Evolutionary conservation across 2,113 vertebrate genomes (phyloP), one percentile per base, ranked within the genome.

Genomic region (Trachemys scripta): DNA sequence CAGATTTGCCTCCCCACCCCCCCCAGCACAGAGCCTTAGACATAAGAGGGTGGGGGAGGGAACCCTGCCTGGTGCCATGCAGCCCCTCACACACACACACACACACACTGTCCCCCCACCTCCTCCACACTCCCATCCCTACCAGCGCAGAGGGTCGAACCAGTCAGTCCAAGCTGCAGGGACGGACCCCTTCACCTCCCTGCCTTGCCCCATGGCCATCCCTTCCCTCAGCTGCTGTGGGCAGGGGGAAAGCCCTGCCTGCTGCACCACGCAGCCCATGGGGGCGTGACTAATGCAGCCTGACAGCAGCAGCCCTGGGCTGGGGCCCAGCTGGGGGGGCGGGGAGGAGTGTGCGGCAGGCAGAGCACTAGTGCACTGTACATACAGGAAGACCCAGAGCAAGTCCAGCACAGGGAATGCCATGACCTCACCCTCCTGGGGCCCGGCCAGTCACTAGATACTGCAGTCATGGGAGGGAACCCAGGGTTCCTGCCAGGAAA

Each of bases 211-310:
- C 12, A 0, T 22, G 38, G 49, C 35, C 65, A 22, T 8, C 65
- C 65, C n/a, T 72, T 72, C n/a, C n/a, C n/a, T 19, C 17, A 8
- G 42, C 45, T 11, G 11, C 45, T 10, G 10, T 27, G 56, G 45
- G 57, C 0, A 0, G 10, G 13, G 75, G 25, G 75, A 38, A 5
- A 84, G 75, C 29, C 38, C 84, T 2, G 3, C 0, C 25, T 10
- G 47, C 29, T 0, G 38, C 13, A 17, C 45, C 62, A 14, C 17
- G 11, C 5, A 2, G 2, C 29, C 35, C 59, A 1, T 0, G 8
- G 9, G 85, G 85, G 49, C 49, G 1, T 22, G 76, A 62, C 85
- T 85, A 53, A 85, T 16, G 80, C 0, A 6, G 2, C 47, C 14
- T 59, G 82, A 91, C 91, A 90, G 72, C 59, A 5, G 49, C 87